phyloP scores from a whole-genome alignment of 2,113 vertebrate genomes.

The Megalops atlanticus region DNA sequence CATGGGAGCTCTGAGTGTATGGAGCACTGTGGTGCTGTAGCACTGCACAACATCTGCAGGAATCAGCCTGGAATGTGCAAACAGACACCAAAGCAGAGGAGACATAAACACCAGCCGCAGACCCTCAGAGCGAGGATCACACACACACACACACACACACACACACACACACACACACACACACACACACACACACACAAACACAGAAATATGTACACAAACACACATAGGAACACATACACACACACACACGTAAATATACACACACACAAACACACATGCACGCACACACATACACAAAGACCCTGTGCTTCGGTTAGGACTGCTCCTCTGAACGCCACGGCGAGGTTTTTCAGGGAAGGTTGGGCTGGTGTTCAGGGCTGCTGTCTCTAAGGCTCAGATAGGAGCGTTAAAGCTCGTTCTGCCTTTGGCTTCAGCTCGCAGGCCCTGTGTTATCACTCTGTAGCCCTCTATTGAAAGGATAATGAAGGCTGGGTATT shows the following conservation, averaged over 20 bases:
- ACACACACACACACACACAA: not conserved
- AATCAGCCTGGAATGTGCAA: not conserved
- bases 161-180: not conserved
- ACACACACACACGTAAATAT: conserved; percentile 5
- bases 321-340: too few species aligned
- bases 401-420: too few species aligned
- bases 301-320: too few species aligned
- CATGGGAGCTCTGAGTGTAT: too few species aligned
- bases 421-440: too few species aligned
- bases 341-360: too few species aligned
- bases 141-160: not conserved
- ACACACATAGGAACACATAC: conserved; percentile 11
- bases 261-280: not conserved
- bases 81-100: not conserved
- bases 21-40: too few species aligned
- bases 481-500: too few species aligned
- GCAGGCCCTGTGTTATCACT: not conserved
- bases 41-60: not conserved
- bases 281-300: too few species aligned
- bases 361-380: too few species aligned
- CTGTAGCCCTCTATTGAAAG: not conserved
- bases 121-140: not conserved
- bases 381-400: too few species aligned
- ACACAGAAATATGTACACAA: not conserved
- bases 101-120: not conserved